Base-by-base conservation (phyloP, 2,888 invertebrate species). In the Lasiommata megera region DNA sequence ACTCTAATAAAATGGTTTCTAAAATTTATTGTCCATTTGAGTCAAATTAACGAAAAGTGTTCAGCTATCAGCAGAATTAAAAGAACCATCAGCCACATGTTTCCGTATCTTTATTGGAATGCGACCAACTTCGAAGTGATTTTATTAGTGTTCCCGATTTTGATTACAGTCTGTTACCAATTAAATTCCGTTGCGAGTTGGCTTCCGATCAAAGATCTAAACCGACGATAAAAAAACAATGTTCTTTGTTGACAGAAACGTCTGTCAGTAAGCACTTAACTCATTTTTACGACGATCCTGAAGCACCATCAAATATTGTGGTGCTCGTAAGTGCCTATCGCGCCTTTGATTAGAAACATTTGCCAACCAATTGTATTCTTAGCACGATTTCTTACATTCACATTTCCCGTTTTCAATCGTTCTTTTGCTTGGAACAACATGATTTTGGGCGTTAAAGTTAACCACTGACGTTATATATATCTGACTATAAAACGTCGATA, bases 131-230 rank as follows among this genome's bases (percentile, higher is more conserved):
- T 56, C 40, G 43, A 56, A 34, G 50, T 44, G 36, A 36, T 57
- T 31, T 62, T 60, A 59, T 52, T 50, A 47, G 48, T 34, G 46
- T 54, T 34, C 17, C 47, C 28, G 31, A 56, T 56, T 56, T 58
- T 52, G 52, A 54, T 48, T 31, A 56, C 50, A 66, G 68, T 70
- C 63, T 65, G 68, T 69, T 69, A 73, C 69, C 73, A 70, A 79
- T 76, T 73, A 76, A 70, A 72, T 67, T 66, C 56, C 71, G 66
- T 69, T 71, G 67, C 65, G 61, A 62, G 59, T 73, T 82, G 82
- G 81, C 82, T 79, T 75, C 75, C 66, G 78, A 80, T 83, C 81
- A 82, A 82, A 79, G 75, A 74, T 74, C 69, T 75, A 40, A 58
- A 48, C 50, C 37, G 38, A 29, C 51, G 28, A 17, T 40, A 70